Base-by-base conservation (phyloP, 1,140 invertebrate species). In the Hydropsyche tenuis region DNA sequence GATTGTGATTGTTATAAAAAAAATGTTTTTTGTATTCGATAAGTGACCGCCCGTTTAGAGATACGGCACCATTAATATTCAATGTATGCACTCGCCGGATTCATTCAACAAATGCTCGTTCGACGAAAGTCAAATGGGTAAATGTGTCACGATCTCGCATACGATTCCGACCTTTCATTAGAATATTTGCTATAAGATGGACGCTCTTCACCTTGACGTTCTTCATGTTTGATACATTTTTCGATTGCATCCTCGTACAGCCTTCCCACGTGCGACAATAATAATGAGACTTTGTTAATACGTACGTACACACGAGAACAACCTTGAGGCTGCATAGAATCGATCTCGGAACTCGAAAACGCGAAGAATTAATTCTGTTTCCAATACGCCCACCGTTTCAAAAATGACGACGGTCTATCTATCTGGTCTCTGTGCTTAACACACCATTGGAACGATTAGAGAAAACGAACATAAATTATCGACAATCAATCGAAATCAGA, bases 301-400 rank as follows among this genome's bases (percentile, higher is more conserved):
- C 48, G 20, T 18, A 53, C 20, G 16, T 22, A 12, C 23, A 23
- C 14, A 25, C 22, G 23, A 60, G 11, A 60, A 46, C 65, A 68
- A 68, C 65, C 65, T 68, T 68, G 65, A 43, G n/a, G 42, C n/a
- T 23, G 56, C 42, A 48, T n/a, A 68, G 65, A 68, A 68, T 68
- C 65, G 65, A 68, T 48, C 65, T 68, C 65, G 65, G 65, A 68
- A 68, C 65, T 48, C 65, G 23, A 68, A 37, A 60, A 68, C 45
- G 22, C 37, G 43, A 12, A 68, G 43, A 68, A 68, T 68, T 68
- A 68, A 68, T 68, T 68, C 65, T 68, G 42, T 68, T 68, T 48
- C 45, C 30, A 37, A 37, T 46, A 48, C 65, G 65, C 65, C 65
- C 45, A 68, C 65, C 22, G 3, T 37, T 37, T 37, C 30, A 9